Percentiles rank a stretch among this genome's conserved stretches.
Conservation (phyloP, 2,888 invertebrate genomes). For the Notodonta ziczac region DNA sequence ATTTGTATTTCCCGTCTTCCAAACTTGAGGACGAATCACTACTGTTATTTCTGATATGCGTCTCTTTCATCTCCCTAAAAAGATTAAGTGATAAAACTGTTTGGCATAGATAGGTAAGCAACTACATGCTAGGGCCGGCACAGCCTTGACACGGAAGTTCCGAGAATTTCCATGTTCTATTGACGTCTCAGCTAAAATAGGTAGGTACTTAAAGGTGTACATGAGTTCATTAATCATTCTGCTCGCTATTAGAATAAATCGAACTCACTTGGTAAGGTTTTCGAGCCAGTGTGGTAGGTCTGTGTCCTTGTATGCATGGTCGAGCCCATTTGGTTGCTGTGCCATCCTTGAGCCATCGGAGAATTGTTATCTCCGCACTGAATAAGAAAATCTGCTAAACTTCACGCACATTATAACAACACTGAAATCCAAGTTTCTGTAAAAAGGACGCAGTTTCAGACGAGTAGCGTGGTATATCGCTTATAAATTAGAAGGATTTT, state of each 20-base stretch:
- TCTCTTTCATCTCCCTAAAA: constrained; percentile 77
- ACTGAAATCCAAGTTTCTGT: constrained; percentile 18
- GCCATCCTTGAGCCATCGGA: constrained; percentile 76
- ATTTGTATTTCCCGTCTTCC: constrained; percentile 45
- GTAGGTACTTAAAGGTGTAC: constrained; percentile 19
- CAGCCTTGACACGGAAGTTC: constrained; percentile 58
- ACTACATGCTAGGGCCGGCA: constrained; percentile 26
- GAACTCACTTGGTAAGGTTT: constrained; percentile 74
- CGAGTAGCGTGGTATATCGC: constrained; percentile 12
- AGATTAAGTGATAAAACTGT: constrained; percentile 12
- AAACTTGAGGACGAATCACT: constrained; percentile 48
- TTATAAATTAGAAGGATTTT: constrained; percentile 21
- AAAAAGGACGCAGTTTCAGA: constrained; percentile 12
- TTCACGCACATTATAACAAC: constrained; percentile 19
- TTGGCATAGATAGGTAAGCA: background rate
- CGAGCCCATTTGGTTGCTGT: constrained; percentile 65
- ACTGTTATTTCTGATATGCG: constrained; percentile 62
- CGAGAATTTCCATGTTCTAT: constrained; percentile 33
- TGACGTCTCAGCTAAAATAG: constrained; percentile 38
- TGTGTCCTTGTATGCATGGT: constrained; percentile 57
- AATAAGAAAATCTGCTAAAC: constrained; percentile 25
- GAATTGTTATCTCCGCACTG: constrained; percentile 34
- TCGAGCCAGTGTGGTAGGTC: constrained; percentile 74
- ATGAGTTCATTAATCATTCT: constrained; percentile 52
- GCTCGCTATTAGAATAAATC: constrained; percentile 21